Conservation (phyloP, 2,113 vertebrate species). For the Leucopsar rothschildi region DNA sequence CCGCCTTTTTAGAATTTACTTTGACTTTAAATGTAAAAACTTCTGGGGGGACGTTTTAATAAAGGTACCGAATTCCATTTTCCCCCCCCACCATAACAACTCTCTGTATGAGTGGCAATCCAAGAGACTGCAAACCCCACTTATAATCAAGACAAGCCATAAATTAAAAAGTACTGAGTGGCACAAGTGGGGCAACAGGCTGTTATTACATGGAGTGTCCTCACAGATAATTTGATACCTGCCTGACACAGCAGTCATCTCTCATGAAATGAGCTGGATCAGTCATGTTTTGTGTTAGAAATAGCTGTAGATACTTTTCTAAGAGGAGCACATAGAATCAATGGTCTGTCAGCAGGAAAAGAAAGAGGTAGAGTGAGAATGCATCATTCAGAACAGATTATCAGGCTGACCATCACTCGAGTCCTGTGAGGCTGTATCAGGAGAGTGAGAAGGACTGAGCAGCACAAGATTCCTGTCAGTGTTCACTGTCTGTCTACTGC, state of each 20-base stretch:
- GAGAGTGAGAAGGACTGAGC: neutral
- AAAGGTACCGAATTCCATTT: neutral
- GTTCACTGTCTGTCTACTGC: neutral
- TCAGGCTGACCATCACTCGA: neutral
- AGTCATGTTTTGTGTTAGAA: neutral
- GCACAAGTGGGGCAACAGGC: neutral
- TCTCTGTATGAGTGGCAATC: neutral
- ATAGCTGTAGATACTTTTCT: neutral
- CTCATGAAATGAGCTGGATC: neutral
- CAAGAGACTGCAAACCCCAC: neutral
- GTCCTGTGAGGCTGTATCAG: neutral
- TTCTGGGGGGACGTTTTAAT: neutral
- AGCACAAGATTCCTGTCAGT: neutral
- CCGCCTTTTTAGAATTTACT: slow-evolving; percentile 16
- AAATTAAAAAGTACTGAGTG: neutral
- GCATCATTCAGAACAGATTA: neutral
- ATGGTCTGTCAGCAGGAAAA: neutral
- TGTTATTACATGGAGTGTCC: neutral
- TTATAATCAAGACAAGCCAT: neutral
- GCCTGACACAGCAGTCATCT: neutral
- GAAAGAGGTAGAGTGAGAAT: neutral
- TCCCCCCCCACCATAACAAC: fast-evolving
- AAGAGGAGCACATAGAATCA: neutral
- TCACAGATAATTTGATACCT: neutral
- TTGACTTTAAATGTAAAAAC: neutral